Conservation (phyloP, 2,888 invertebrate genomes). For the Troides helena region DNA sequence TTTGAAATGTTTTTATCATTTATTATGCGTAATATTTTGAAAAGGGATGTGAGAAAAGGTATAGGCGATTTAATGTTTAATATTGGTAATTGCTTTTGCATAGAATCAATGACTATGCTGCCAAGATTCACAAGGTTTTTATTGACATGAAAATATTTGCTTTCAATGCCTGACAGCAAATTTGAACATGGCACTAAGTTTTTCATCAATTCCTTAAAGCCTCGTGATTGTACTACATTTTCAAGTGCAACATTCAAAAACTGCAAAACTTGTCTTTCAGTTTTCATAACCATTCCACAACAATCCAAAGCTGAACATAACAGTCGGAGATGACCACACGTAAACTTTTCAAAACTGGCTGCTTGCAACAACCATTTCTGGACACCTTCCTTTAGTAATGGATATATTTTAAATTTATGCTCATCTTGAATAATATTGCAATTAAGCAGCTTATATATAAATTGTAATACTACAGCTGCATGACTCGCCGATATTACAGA, state of each 20-base stretch:
- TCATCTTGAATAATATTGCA: conserved; percentile 47
- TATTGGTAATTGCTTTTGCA: conserved; percentile 63
- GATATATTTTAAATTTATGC: conserved; percentile 61
- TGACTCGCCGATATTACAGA: conserved; percentile 79
- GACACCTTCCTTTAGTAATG: conserved; percentile 62
- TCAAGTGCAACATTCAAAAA: conserved; percentile 56
- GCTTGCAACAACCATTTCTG: conserved; percentile 76
- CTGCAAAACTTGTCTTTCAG: conserved; percentile 52
- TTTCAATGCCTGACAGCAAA: conserved; percentile 62
- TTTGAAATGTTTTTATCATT: conserved; percentile 58
- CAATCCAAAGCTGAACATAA: conserved; percentile 64
- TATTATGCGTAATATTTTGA: conserved; percentile 53
- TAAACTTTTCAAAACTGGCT: conserved; percentile 57
- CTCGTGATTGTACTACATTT: conserved; percentile 62
- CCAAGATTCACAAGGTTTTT: conserved; percentile 65
- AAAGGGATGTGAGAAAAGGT: conserved; percentile 64
- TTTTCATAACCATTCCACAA: conserved; percentile 54
- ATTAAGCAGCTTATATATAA: conserved; percentile 58
- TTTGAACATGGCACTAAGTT: conserved; percentile 65
- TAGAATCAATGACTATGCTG: conserved; percentile 54
- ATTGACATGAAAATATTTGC: conserved; percentile 50
- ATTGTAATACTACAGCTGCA: conserved; percentile 77
- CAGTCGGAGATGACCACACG: conserved; percentile 68
- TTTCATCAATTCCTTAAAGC: conserved; percentile 65
- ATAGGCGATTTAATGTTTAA: conserved; percentile 61